Evolutionary conservation across 2,797 vertebrate species (phyloP).

Genomic region (Muscicapa striata): DNA sequence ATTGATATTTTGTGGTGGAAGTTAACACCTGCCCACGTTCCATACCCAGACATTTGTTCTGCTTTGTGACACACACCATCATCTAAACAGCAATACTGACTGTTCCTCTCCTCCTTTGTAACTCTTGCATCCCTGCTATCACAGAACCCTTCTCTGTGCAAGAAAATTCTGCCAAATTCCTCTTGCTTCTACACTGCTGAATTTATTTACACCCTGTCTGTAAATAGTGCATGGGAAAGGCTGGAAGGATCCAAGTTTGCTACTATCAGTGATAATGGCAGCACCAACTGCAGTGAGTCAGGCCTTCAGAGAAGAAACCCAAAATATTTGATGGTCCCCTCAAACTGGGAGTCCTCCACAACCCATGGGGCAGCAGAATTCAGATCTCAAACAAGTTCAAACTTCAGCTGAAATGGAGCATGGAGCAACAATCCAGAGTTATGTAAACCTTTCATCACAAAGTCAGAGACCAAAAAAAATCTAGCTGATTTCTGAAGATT

Average conservation of each 20-base stretch:
- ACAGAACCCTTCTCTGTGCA: neutral
- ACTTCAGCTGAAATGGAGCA: neutral
- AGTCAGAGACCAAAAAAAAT: neutral
- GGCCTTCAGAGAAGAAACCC: neutral
- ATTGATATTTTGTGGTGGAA: neutral
- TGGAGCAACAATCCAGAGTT: neutral
- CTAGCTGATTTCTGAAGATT: neutral
- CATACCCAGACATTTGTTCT: neutral
- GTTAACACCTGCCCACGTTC: neutral
- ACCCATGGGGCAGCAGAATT: accelerated
- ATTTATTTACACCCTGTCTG: neutral
- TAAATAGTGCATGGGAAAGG: accelerated
- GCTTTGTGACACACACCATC: neutral
- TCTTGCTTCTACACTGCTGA: accelerated
- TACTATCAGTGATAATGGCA: neutral
- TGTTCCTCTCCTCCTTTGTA: neutral
- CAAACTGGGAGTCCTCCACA: neutral
- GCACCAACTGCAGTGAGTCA: neutral
- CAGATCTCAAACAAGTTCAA: neutral
- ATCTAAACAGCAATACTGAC: neutral
- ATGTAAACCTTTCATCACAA: neutral
- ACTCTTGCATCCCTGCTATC: neutral
- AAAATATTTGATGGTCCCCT: neutral
- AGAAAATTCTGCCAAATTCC: neutral
- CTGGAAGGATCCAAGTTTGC: neutral